phyloP scores from a whole-genome alignment of 2,113 vertebrate genomes.

The Oncorhynchus keta region DNA sequence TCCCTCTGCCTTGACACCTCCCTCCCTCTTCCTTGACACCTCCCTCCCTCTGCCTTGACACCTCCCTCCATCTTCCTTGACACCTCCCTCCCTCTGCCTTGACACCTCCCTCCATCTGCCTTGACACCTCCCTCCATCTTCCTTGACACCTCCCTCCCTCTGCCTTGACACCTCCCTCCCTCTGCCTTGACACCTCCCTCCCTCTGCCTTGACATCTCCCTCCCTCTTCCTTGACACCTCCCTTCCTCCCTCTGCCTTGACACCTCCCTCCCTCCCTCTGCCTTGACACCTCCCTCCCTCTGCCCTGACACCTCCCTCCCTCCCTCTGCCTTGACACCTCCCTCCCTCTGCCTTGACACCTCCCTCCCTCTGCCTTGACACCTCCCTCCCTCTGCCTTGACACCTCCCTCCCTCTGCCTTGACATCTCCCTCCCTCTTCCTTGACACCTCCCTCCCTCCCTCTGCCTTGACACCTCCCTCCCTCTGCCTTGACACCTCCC shows the following conservation, averaged over 20 bases:
- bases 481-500: slow-evolving; percentile 12
- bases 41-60: slow-evolving; percentile 51
- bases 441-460: slow-evolving; percentile 22
- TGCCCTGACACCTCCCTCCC: not conserved
- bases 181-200: not conserved
- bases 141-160: too few species aligned
- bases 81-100: not conserved
- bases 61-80: not conserved
- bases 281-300: slow-evolving; percentile 44
- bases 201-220: slow-evolving; percentile 12
- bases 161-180: not conserved
- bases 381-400: too few species aligned
- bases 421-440: slow-evolving; percentile 19
- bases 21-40: not conserved
- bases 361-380: not conserved
- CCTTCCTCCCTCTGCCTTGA: not conserved
- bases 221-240: slow-evolving; percentile 47
- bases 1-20: slow-evolving; percentile 47
- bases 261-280: slow-evolving; percentile 20
- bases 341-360: slow-evolving; percentile 49
- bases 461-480: slow-evolving; percentile 45
- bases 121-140: slow-evolving; percentile 30
- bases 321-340: slow-evolving; percentile 8
- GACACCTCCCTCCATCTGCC: slow-evolving; percentile 36
- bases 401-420: slow-evolving; percentile 46